Evolutionary conservation across 2,113 vertebrate species (phyloP), one percentile per base, ranked within the genome.

Genomic region (Charina bottae): DNA sequence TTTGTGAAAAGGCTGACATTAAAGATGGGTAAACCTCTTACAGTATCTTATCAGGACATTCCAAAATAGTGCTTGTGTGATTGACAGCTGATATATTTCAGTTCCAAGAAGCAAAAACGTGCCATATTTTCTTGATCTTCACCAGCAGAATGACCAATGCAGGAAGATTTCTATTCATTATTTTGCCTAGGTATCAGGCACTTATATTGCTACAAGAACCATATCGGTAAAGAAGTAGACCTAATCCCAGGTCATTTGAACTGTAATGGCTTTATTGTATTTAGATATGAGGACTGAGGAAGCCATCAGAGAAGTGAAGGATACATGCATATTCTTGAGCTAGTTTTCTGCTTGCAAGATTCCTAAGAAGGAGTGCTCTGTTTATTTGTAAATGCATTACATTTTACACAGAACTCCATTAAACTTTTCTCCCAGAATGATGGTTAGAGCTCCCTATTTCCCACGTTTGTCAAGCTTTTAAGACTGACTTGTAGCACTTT

Each of bases 41-140:
- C 53, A n/a, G 26, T 87, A 91, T 59, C 90, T 88, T 91, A 91
- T 91, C 90, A 68, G 33, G 56, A 72, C 33, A 55, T 72, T 54
- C 60, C 26, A 42, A 54, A 83, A 83, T 83, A 86, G 62, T 46
- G 37, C n/a, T 49, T 64, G 78, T 91, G 90, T 87, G 85, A 49
- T 59, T 88, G 72, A 23, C 37, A 91, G 62, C 24, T 87, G 90
- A 91, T 86, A 68, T 54, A 42, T 55, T 91, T 46, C 55, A 26
- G 42, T 83, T 90, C 72, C 78, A 59, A 59, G 26, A 21, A 26
- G 46, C 59, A 42, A 49, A 62, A 26, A 91, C 37, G 64, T 85
- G 46, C 9, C 5, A 7, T 33, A 28, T 89, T 72, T 72, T 78
- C n/a, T 37, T 53, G 7, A 72, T 55, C 62, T 37, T 33, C 62